Conservation (phyloP, 1,140 invertebrate genomes). For the Sesamia nonagrioides region DNA sequence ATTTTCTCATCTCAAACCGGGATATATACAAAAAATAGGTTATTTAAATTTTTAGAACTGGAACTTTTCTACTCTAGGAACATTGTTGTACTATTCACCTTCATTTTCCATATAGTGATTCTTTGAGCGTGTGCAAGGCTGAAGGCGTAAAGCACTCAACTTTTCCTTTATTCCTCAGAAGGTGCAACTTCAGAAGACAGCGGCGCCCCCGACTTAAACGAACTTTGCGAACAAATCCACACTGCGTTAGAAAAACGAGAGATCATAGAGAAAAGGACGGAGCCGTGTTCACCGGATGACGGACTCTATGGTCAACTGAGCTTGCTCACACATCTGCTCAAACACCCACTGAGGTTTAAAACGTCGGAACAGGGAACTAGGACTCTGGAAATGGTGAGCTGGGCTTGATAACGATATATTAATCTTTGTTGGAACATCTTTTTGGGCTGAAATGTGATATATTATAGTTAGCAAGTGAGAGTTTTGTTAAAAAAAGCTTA, state of each 20-base stretch:
- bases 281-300: conserved; percentile 95
- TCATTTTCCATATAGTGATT: too few species aligned
- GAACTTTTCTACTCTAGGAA: too few species aligned
- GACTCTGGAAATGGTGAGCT: conserved; percentile 89
- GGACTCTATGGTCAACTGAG: conserved; percentile 96
- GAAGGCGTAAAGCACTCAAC: neutral
- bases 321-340: conserved; percentile 94
- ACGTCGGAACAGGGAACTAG: conserved; percentile 92
- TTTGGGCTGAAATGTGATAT: too few species aligned
- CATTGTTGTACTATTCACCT: too few species aligned
- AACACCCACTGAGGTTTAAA: conserved; percentile 96
- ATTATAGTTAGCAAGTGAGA: too few species aligned
- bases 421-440: too few species aligned
- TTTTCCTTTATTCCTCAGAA: conserved; percentile 64
- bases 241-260: conserved; percentile 92
- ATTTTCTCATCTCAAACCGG: too few species aligned
- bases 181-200: conserved; percentile 84
- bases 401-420: too few species aligned
- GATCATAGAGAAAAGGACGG: conserved; percentile 93
- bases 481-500: too few species aligned
- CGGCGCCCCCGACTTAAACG: conserved; percentile 87
- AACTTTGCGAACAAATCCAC: conserved; percentile 92
- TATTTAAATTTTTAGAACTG: too few species aligned
- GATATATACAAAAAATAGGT: too few species aligned
- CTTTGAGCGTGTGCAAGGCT: too few species aligned